A percentile compares a stretch with the other conserved stretches of the same genome.
Evolutionary conservation across 2,113 vertebrate genomes (phyloP).

Genomic region (Odocoileus virginianus): DNA sequence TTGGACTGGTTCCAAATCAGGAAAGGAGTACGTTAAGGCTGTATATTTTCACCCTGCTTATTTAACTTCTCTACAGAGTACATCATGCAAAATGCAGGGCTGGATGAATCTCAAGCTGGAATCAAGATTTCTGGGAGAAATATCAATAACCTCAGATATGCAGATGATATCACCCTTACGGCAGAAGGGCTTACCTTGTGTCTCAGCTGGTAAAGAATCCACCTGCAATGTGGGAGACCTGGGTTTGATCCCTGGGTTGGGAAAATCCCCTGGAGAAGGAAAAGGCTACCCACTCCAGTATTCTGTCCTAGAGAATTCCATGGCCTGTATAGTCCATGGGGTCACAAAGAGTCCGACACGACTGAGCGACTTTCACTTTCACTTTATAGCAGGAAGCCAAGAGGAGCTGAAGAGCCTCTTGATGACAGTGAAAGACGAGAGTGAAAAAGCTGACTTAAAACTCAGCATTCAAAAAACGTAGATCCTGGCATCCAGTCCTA

Average conservation of each 20-base stretch:
- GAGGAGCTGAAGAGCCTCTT: neutral
- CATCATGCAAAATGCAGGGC: neutral
- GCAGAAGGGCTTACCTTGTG: neutral
- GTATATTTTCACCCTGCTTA: neutral
- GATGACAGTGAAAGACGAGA: neutral
- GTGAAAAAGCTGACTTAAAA: neutral
- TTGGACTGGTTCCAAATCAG: neutral
- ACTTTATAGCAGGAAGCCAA: neutral
- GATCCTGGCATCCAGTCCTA: neutral
- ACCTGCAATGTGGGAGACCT: neutral
- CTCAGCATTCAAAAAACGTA: neutral
- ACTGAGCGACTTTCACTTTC: neutral
- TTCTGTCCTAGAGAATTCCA: neutral
- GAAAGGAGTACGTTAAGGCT: neutral
- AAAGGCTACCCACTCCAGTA: neutral
- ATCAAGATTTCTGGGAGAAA: neutral
- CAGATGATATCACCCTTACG: neutral
- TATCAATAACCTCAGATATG: neutral
- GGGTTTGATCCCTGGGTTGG: neutral
- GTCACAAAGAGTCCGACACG: neutral
- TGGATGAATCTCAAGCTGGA: neutral
- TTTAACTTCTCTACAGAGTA: neutral
- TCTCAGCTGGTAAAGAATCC: neutral
- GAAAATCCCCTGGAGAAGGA: neutral
- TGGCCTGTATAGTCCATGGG: rapidly evolving